These are phyloP conservation scores for Gastrophysa polygoni DNA, from an alignment of 2,888 invertebrate genomes.

Conservation along the genomic window DNA sequence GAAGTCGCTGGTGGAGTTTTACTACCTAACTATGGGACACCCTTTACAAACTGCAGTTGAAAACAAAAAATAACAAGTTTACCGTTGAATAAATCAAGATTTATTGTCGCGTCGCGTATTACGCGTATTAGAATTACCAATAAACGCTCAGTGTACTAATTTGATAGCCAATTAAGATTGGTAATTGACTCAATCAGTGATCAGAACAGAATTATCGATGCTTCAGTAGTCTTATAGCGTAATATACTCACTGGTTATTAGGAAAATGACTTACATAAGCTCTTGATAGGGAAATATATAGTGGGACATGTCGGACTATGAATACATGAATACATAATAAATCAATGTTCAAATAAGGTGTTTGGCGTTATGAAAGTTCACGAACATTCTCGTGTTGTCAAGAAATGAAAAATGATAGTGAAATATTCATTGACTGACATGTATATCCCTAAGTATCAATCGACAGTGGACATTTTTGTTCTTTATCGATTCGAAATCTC, in stretches of 20 bases:
- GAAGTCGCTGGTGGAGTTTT: too few species aligned
- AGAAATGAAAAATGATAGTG: too few species aligned
- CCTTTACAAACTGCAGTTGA: too few species aligned
- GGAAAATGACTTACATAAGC: neutral
- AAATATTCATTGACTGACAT: too few species aligned
- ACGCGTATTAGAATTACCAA: neutral
- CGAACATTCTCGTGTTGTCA: too few species aligned
- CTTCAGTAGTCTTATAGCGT: slow-evolving; percentile 6
- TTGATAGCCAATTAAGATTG: slow-evolving; percentile 22
- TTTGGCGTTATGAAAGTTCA: too few species aligned
- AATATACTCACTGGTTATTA: neutral
- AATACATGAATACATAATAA: neutral
- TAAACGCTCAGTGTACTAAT: slow-evolving; percentile 13
- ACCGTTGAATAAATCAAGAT: too few species aligned
- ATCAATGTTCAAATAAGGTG: too few species aligned
- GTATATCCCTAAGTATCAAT: too few species aligned
- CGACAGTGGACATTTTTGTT: too few species aligned
- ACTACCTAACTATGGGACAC: neutral
- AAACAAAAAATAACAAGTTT: too few species aligned
- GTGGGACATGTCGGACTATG: neutral
- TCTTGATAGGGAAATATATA: neutral
- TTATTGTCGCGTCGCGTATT: neutral
- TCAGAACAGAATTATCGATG: slow-evolving; percentile 13
- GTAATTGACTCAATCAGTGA: slow-evolving; percentile 15
- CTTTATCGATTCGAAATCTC: neutral